phyloP scores from a whole-genome alignment of 2,888 invertebrate species.

The Drosophila villosipedis region DNA sequence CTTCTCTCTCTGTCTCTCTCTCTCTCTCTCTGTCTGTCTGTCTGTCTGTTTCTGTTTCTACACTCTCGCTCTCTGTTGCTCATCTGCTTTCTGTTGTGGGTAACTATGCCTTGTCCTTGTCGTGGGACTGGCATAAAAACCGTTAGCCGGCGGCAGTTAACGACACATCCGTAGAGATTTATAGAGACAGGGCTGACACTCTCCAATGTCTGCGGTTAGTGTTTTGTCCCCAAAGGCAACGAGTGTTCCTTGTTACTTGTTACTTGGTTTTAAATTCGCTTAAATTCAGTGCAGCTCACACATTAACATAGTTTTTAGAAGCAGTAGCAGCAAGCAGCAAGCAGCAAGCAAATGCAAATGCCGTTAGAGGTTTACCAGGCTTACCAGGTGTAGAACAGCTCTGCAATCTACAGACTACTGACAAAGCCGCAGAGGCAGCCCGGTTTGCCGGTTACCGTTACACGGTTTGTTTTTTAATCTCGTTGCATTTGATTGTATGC shows the following conservation, averaged over 20 bases:
- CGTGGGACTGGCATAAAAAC: slow-evolving; percentile 32
- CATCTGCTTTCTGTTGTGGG: slow-evolving; percentile 16
- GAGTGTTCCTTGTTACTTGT: slow-evolving; percentile 19
- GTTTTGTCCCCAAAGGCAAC: slow-evolving; percentile 43
- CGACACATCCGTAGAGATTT: slow-evolving; percentile 77
- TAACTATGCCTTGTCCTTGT: slow-evolving; percentile 47
- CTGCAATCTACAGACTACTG: slow-evolving; percentile 30
- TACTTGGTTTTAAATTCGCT: slow-evolving; percentile 62
- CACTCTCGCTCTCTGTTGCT: slow-evolving; percentile 14
- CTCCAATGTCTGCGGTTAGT: slow-evolving; percentile 70
- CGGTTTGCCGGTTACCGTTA: slow-evolving; percentile 54
- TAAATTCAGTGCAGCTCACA: slow-evolving; percentile 59
- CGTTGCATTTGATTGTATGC: slow-evolving; percentile 78
- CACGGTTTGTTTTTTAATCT: slow-evolving; percentile 77
- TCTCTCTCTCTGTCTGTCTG: neutral
- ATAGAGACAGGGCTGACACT: slow-evolving; percentile 56
- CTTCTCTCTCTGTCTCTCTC: neutral
- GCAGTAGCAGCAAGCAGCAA: slow-evolving; percentile 30
- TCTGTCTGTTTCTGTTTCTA: slow-evolving; percentile 3
- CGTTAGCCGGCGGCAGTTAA: slow-evolving; percentile 70
- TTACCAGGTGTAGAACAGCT: slow-evolving; percentile 59
- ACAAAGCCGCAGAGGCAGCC: slow-evolving; percentile 49
- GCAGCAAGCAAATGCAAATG: slow-evolving; percentile 62
- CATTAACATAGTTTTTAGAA: slow-evolving; percentile 74
- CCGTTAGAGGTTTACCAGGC: slow-evolving; percentile 67